Evolutionary conservation across 2,797 vertebrate species (phyloP), one percentile per base, ranked within the genome.

Genomic region (Anomalospiza imberbis): DNA sequence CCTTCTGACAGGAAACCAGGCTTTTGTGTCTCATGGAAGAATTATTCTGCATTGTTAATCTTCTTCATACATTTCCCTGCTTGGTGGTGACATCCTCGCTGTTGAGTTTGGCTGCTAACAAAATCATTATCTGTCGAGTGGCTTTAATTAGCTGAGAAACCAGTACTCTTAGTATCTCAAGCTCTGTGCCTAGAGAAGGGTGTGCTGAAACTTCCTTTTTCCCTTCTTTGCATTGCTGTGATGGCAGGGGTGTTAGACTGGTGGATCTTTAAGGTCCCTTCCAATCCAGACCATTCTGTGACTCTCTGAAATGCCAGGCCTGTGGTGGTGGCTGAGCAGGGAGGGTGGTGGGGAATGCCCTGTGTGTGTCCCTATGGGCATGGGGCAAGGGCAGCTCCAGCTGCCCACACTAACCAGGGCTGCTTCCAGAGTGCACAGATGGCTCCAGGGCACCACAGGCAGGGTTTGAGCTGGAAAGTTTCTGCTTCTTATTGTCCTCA

Each of bases 41-140:
- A 84, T 88, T 94, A 73, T 53, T 84, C 55, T 60, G 74, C 86
- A 91, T 88, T 93, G 90, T 91, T 96, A 73, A 93, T 95, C 60
- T 67, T 73, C 71, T 86, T 86, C 80, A 24, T 90, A 32, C 61
- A 29, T 82, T 79, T 57, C 67, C 76, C 85, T 74, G 44, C 88
- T 44, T 45, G 71, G 85, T 89, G 93, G 68, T 94, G 95, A 94
- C 89, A 93, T 54, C 22, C 60, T 82, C 2, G 2, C 91, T 70
- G 74, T 38, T 73, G 71, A 78, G 73, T 81, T 87, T 13, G 4
- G 83, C 89, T 93, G 91, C 91, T 95, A 82, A 88, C 88, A 93
- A 94, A 94, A 74, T 79, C 82, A 92, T 91, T 94, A 91, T 92
- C 85, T 93, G 77, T 62, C 1, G 8, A 70, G 74, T 90, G 94